Conservation (phyloP, 2,888 invertebrate genomes). For the Pemphredon lugubris region DNA sequence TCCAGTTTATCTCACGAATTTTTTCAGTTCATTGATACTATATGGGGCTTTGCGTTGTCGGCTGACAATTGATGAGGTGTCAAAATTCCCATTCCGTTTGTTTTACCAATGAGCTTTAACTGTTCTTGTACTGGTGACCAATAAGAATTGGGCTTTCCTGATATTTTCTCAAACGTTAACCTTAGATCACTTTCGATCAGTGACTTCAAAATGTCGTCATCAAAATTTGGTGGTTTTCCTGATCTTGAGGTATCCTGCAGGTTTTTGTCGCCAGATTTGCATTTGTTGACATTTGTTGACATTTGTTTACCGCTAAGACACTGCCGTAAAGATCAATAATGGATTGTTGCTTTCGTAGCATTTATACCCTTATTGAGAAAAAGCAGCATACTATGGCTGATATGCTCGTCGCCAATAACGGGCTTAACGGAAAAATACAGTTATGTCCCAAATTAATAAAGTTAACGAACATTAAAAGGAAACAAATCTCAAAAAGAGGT, state of each 20-base stretch:
- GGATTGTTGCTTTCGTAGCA: background rate
- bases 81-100: background rate
- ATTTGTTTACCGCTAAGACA: conserved; percentile 8
- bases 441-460: background rate
- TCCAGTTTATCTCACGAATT: background rate
- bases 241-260: background rate
- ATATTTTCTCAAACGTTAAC: background rate
- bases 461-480: background rate
- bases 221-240: background rate
- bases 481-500: background rate
- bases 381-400: conserved; percentile 7
- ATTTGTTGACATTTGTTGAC: conserved; percentile 7
- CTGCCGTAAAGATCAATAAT: conserved; percentile 3
- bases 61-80: background rate
- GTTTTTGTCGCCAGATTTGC: background rate
- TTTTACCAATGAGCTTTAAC: background rate
- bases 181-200: background rate
- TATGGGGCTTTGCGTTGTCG: background rate
- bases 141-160: background rate
- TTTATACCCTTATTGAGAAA: background rate
- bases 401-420: background rate
- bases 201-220: background rate
- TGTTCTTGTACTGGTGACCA: conserved; percentile 6
- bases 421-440: background rate
- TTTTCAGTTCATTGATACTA: background rate